phyloP scores from a whole-genome alignment of 2,113 vertebrate genomes.

The Lonchura striata region DNA sequence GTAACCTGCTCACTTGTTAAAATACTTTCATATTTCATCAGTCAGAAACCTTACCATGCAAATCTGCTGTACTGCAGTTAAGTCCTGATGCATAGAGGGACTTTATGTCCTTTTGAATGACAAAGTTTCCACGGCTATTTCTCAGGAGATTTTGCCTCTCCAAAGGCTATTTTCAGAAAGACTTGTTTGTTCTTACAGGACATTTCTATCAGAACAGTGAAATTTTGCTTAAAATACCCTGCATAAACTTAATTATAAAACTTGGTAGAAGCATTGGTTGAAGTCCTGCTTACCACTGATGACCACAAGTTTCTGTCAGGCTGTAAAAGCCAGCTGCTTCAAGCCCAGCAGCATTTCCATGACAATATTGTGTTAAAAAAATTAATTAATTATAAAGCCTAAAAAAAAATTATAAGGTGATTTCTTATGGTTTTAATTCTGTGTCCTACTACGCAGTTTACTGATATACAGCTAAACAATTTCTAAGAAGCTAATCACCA shows the following conservation, averaged over 20 bases:
- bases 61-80: neutral
- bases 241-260: neutral
- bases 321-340: neutral
- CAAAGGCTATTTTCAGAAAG: neutral
- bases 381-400: neutral
- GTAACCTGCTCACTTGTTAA: neutral
- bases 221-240: neutral
- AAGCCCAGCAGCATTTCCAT: neutral
- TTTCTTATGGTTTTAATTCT: neutral
- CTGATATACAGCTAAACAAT: neutral
- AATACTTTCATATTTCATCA: neutral
- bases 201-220: neutral
- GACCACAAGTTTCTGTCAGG: neutral
- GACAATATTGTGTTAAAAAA: neutral
- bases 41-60: neutral
- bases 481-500: neutral
- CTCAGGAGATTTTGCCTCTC: neutral
- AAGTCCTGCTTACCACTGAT: neutral
- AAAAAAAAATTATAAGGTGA: accelerated
- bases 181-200: neutral
- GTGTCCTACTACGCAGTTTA: neutral
- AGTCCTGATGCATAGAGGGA: neutral
- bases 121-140: neutral
- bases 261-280: neutral
- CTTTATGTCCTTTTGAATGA: neutral